These are phyloP conservation scores for Episyrphus balteatus DNA, from an alignment of 1,140 invertebrate species.

Conservation along the genomic window DNA sequence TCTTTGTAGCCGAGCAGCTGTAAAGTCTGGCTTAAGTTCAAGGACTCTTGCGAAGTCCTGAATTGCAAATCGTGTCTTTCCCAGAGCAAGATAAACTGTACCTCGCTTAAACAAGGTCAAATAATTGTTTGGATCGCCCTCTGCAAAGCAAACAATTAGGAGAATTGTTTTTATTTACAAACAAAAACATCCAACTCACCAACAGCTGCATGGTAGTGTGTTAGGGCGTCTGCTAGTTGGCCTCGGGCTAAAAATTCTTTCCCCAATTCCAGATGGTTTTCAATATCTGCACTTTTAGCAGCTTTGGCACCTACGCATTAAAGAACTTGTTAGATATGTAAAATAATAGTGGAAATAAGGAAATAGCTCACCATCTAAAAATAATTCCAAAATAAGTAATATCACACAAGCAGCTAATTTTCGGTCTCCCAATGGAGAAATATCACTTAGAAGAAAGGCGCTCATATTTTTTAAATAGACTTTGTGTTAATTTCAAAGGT, in stretches of 20 bases:
- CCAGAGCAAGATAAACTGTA: constrained; percentile 91
- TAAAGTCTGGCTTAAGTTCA: constrained; percentile 90
- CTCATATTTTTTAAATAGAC: too few species aligned
- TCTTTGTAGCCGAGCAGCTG: constrained; percentile 74
- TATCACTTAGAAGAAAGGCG: too few species aligned
- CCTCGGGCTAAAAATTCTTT: constrained; percentile 81
- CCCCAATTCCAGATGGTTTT: constrained; percentile 87
- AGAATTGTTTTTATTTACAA: background rate
- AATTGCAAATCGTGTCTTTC: constrained; percentile 90
- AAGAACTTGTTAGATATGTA: background rate
- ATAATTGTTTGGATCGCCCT: constrained; percentile 93
- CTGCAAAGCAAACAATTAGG: constrained; percentile 41
- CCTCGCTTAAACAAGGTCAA: constrained; percentile 90
- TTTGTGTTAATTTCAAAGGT: too few species aligned
- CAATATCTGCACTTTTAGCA: constrained; percentile 64
- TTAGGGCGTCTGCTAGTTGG: constrained; percentile 89
- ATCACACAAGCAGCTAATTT: constrained; percentile 29
- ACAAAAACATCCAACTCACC: constrained; percentile 49
- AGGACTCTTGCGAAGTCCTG: constrained; percentile 87
- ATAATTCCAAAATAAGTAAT: constrained; percentile 27
- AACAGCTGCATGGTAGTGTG: constrained; percentile 96
- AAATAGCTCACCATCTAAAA: constrained; percentile 25
- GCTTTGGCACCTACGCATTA: constrained; percentile 42
- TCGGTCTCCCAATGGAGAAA: constrained; percentile 14
- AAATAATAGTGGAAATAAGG: background rate